Evolutionary conservation across 2,797 vertebrate genomes (phyloP), one percentile per base, ranked within the genome.

Genomic region (Zalophus californianus): DNA sequence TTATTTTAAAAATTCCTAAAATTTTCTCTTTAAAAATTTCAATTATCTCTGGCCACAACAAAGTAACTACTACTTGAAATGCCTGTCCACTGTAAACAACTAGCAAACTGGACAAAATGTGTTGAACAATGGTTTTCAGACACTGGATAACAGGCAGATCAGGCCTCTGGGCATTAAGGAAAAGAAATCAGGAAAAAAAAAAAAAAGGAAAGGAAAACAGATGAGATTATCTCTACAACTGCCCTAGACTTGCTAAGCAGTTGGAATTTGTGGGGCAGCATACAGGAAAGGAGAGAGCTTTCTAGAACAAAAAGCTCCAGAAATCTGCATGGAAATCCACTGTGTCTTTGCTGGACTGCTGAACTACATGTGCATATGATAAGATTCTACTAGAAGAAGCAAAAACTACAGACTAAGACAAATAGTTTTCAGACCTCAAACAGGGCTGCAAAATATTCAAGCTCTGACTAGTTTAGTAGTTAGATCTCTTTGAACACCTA

Each of bases 11-110:
- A 75, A 75, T n/a, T 90, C 11, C 16, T 38, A n/a, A 64, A 72
- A 25, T 25, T 52, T 79, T 94, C 38, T 91, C 60, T 66, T 41
- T 77, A 62, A 89, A 93, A 77, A 27, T 56, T 90, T 91, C 50
- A 84, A 5, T 75, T 84, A 62, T 32, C 87, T 92, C 35, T 91
- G 27, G 6, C 7, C n/a, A 38, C 25, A 27, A 64, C 3, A 70
- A 21, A 77, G 44, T 54, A 87, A 60, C 11, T 35, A 13, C 29
- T 58, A 52, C 11, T 56, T 78, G 32, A 77, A 73, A 21, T 41
- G 5, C 5, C 15, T 3, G 29, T 0, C 7, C 54, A 52, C 7
- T 56, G 54, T 20, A 35, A 62, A 89, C 32, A 52, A 27, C 23
- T 70, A 44, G 68, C 66, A 94, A 54, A 75, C 7, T 35, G 38